Percentiles rank a stretch among this genome's conserved stretches.
phyloP scores from a whole-genome alignment of 2,797 vertebrate genomes.

The Rhinophrynus dorsalis region DNA sequence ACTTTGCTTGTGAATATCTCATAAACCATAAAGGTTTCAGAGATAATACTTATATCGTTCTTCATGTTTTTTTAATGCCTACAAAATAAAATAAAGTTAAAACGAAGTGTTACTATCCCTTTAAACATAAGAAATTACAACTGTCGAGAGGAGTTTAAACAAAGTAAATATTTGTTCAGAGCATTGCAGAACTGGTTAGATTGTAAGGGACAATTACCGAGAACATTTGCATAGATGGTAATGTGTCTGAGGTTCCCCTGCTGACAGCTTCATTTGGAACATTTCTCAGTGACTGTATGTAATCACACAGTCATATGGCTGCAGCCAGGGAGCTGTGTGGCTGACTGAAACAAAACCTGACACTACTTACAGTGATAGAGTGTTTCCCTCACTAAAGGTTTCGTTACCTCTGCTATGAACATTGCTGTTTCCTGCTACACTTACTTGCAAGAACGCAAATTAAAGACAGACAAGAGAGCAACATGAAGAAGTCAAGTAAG shows the following conservation, averaged over 20 bases:
- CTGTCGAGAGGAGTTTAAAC: no score
- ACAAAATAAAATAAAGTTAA: no score
- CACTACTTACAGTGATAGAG: conserved; percentile 37
- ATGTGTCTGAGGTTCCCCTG: conserved; percentile 6
- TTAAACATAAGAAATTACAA: no score
- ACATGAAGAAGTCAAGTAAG: conserved; percentile 47
- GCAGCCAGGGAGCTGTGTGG: conserved; percentile 24
- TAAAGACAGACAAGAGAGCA: neutral
- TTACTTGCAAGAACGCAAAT: conserved; percentile 2
- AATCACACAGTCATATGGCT: neutral
- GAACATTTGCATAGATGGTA: neutral
- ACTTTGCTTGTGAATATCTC: no score
- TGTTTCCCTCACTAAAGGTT: conserved; percentile 24
- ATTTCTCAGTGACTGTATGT: neutral
- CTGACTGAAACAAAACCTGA: conserved; percentile 12
- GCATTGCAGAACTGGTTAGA: no score
- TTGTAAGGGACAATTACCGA: neutral
- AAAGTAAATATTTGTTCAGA: no score
- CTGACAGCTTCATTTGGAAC: conserved; percentile 4
- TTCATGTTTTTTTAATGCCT: no score
- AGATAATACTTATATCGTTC: no score
- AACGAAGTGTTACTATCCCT: no score
- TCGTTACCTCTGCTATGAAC: conserved; percentile 35
- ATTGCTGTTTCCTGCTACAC: conserved; percentile 16
- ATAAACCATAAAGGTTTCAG: no score